These are phyloP conservation scores for Aspidapion aeneum DNA, from an alignment of 2,888 invertebrate species.

Conservation along the genomic window DNA sequence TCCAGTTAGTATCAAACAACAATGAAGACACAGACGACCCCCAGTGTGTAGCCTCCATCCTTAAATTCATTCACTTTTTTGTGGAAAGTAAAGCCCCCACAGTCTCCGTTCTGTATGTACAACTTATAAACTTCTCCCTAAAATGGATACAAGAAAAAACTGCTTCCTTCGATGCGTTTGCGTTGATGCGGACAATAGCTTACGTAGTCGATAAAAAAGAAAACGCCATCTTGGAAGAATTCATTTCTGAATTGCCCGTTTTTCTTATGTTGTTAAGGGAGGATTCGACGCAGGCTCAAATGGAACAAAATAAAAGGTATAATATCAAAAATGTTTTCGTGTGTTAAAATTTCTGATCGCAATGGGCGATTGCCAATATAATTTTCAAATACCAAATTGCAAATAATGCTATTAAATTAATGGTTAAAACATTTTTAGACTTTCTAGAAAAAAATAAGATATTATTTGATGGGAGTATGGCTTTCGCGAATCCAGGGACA, in stretches of 20 bases:
- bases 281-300: constrained; percentile 24
- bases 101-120: constrained; percentile 45
- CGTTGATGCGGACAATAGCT: constrained; percentile 46
- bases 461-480: too few species aligned
- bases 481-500: too few species aligned
- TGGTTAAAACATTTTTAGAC: too few species aligned
- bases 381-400: too few species aligned
- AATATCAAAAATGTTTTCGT: too few species aligned
- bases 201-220: constrained; percentile 36
- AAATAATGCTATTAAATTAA: too few species aligned
- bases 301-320: constrained; percentile 38
- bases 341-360: too few species aligned
- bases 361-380: too few species aligned
- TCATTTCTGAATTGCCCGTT: constrained; percentile 44
- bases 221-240: constrained; percentile 37
- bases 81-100: constrained; percentile 47
- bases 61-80: constrained; percentile 52
- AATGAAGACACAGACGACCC: constrained; percentile 32
- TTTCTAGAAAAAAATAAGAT: too few species aligned
- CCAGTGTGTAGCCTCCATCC: constrained; percentile 50
- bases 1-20: constrained; percentile 36
- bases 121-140: constrained; percentile 47
- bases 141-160: constrained; percentile 50
- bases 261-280: constrained; percentile 46
- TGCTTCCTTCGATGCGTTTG: constrained; percentile 48